Base-by-base conservation (phyloP, 2,888 invertebrate species). In the Aphidius colemani region DNA sequence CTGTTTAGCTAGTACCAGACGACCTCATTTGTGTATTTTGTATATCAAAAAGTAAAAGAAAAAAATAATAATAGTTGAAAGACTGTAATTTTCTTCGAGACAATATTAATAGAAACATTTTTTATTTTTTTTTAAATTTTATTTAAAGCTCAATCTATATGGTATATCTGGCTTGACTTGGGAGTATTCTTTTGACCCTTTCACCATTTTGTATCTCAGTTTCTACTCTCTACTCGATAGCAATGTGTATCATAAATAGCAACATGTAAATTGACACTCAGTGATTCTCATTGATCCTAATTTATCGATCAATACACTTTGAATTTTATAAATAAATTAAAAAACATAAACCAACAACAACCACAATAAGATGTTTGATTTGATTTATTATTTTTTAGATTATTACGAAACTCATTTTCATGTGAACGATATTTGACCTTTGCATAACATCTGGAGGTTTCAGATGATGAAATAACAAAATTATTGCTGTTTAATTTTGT, bases 141-240 rank as follows among this genome's bases (percentile, higher is more conserved):
- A 45, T 56, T 45, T 6, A 4, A 7, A 11, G 7, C 11, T 30
- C 39, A 57, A 57, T 46, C 6, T 39, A 30, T 4, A 7, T 7
- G 48, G 46, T 57, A 57, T 57, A 45, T 7, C n/a, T 18, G 7
- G 8, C 18, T 41, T 44, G 10, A n/a, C n/a, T 18, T 44, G 7
- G 46, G 39, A 57, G 13, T 13, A 48, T 13, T 44, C 46, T 46
- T 57, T 39, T 57, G 57, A 57, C 57, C 57, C 39, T 57, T 57
- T 57, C 8, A 10, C 18, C 18, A 46, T 56, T 44, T 56, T 13
- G 56, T 30, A 13, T 30, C 30, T 30, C 3, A 30, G 30, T 30
- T 30, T 30, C 43, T 7, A 11, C 13, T 41, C 11, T 11, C 13
- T n/a, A 8, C 46, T 46, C 30, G 57, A 57, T 46, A 57, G 46